Percentiles rank a stretch among this genome's conserved stretches.
phyloP scores from a whole-genome alignment of 2,888 invertebrate species.

The Caenorhabditis sulstoni region DNA sequence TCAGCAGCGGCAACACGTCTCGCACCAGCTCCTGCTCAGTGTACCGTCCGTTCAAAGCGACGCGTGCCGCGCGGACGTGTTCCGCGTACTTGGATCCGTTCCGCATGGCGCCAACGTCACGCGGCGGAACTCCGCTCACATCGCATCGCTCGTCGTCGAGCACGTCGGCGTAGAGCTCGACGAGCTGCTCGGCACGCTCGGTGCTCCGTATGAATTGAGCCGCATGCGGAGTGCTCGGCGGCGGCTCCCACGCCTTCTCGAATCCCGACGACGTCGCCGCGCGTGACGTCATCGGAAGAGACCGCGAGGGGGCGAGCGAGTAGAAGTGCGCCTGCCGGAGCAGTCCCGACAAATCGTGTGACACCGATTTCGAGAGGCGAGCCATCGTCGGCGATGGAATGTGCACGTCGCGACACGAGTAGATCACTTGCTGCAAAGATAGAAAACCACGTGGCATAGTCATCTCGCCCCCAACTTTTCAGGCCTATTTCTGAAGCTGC shows the following conservation, averaged over 20 bases:
- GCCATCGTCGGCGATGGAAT: slow-evolving; percentile 20
- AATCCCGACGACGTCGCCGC: slow-evolving; percentile 25
- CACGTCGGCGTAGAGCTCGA: slow-evolving; percentile 12
- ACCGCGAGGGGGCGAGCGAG: slow-evolving; percentile 11
- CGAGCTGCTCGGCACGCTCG: neutral
- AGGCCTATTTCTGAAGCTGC: too few relatives aligned
- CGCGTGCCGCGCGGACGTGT: slow-evolving; percentile 6
- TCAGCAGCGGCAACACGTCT: slow-evolving; percentile 36
- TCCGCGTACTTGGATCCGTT: neutral
- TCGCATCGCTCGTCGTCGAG: neutral
- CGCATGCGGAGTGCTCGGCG: too few relatives aligned
- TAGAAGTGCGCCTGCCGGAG: slow-evolving; percentile 40
- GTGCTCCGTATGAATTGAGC: neutral
- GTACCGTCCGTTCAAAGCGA: slow-evolving; percentile 32
- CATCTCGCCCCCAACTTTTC: too few relatives aligned
- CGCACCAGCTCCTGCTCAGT: neutral
- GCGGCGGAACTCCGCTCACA: slow-evolving; percentile 1
- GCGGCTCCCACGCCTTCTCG: slow-evolving; percentile 18
- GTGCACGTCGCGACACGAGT: slow-evolving; percentile 17
- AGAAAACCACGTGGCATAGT: too few relatives aligned
- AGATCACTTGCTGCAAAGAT: slow-evolving; percentile 29
- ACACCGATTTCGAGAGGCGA: slow-evolving; percentile 17
- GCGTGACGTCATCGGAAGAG: slow-evolving; percentile 39
- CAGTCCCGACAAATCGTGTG: slow-evolving; percentile 33
- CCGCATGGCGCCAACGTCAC: neutral